Evolutionary conservation across 1,140 invertebrate genomes (phyloP).

Genomic region (Drosophila albomicans): DNA sequence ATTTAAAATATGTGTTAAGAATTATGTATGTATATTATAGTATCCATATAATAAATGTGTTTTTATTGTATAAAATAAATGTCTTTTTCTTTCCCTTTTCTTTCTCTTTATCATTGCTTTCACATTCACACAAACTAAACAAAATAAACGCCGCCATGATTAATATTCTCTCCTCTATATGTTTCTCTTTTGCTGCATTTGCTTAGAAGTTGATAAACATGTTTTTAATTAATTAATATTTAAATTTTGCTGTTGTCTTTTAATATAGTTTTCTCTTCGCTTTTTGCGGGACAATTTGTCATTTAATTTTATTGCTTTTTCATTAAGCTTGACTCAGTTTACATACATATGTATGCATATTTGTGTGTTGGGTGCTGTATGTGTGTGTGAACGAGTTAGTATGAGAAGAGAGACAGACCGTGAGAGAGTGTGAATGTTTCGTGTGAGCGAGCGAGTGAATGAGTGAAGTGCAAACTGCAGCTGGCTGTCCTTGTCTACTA

Average conservation of each 20-base stretch:
- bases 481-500: neutral
- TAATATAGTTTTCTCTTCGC: neutral
- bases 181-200: slow-evolving; percentile 5
- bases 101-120: neutral
- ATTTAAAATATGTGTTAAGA: slow-evolving; percentile 35
- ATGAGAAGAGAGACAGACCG: slow-evolving; percentile 14
- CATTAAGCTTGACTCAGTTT: slow-evolving; percentile 5
- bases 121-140: slow-evolving; percentile 24
- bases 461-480: slow-evolving; percentile 3
- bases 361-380: slow-evolving; percentile 8
- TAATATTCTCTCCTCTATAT: slow-evolving; percentile 1
- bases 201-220: neutral
- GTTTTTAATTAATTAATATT: slow-evolving; percentile 8
- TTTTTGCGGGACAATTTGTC: neutral
- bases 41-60: slow-evolving; percentile 40
- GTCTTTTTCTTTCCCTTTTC: slow-evolving; percentile 66
- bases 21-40: slow-evolving; percentile 22
- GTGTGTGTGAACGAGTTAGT: slow-evolving; percentile 10
- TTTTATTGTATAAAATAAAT: slow-evolving; percentile 62
- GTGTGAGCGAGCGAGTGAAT: neutral
- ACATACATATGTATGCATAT: neutral
- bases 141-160: neutral
- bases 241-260: slow-evolving; percentile 10
- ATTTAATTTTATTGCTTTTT: slow-evolving; percentile 1
- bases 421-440: slow-evolving; percentile 11